Conservation (phyloP, 1,140 invertebrate species). For the Arion vulgaris region DNA sequence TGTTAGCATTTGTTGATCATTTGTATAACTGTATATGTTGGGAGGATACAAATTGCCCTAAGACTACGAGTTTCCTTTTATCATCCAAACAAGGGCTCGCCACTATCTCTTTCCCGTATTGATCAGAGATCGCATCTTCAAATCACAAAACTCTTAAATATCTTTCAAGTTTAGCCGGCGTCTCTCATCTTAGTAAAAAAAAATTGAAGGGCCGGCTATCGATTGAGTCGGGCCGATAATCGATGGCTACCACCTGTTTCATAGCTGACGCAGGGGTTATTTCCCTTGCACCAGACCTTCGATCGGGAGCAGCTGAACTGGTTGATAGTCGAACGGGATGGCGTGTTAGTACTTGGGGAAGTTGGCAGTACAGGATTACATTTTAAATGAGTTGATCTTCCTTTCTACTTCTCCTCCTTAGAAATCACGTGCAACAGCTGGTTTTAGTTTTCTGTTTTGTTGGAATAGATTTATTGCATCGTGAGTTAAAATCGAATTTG, state of each 20-base stretch:
- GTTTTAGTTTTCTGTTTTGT: not conserved
- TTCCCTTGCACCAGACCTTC: conserved; percentile 25
- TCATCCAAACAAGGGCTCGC: not conserved
- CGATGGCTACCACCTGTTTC: conserved; percentile 33
- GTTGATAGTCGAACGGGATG: not conserved
- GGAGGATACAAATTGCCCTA: not conserved
- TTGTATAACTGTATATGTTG: too few species aligned
- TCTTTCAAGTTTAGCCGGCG: not conserved
- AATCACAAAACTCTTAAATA: conserved; percentile 8
- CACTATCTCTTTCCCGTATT: not conserved
- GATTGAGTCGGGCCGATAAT: conserved; percentile 29
- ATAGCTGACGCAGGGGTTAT: conserved; percentile 21
- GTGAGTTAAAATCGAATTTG: conserved; percentile 2
- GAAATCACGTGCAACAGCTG: not conserved
- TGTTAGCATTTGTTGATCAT: too few species aligned
- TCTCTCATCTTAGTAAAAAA: not conserved
- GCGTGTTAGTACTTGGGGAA: not conserved
- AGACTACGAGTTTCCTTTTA: not conserved
- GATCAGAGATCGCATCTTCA: conserved; percentile 1
- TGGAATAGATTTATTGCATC: not conserved
- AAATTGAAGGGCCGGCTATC: not conserved
- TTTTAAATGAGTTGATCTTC: not conserved
- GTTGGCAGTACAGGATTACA: not conserved
- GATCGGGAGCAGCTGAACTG: not conserved
- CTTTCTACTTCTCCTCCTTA: not conserved